Evolutionary conservation across 2,888 invertebrate species (phyloP), one percentile per base, ranked within the genome.

Genomic region (Chromoteleia sp.): DNA sequence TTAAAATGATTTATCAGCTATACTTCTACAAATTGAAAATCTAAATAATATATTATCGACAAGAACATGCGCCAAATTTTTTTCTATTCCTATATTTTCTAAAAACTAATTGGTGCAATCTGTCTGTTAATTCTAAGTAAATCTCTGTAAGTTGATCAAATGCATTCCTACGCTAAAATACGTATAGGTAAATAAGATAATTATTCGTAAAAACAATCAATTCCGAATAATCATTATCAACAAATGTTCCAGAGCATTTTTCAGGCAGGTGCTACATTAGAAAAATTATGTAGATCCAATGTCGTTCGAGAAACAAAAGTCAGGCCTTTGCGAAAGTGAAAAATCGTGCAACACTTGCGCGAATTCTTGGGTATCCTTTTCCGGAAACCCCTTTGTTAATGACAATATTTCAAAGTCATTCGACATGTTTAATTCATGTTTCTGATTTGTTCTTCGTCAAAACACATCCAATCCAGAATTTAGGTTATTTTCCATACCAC

Each of bases 321-420:
- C 54, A 68, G 67, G 67, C 54, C 52, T 45, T 29, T 71, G 67
- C 50, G 63, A 67, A 43, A 50, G 14, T 59, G 56, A 67, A 73
- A 73, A 71, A 58, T 45, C 54, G 59, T 73, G 59, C 59, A 80
- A 80, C 74, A 80, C 79, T 80, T 80, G 79, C 79, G 79, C 79
- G 52, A 68, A 80, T 25, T 80, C 39, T 78, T 58, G 71, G 65
- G 58, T 41, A 75, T 75, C 65, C 67, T 75, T 67, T 67, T 58
- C 54, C 39, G 50, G 56, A 43, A 77, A 56, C 54, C 63, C 77
- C 36, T 59, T 61, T 33, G 59, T 56, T 19, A 70, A 54, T 19
- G 77, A 61, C 29, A 70, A 48, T 21, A 63, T 59, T 21, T 70
- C 68, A 54, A 48, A 19, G 1, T 70, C 63, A 70, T 61, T 56